A percentile compares a stretch with the other conserved stretches of the same genome.
Evolutionary conservation across 2,888 invertebrate species (phyloP).

Genomic region (Drosophila limbata): DNA sequence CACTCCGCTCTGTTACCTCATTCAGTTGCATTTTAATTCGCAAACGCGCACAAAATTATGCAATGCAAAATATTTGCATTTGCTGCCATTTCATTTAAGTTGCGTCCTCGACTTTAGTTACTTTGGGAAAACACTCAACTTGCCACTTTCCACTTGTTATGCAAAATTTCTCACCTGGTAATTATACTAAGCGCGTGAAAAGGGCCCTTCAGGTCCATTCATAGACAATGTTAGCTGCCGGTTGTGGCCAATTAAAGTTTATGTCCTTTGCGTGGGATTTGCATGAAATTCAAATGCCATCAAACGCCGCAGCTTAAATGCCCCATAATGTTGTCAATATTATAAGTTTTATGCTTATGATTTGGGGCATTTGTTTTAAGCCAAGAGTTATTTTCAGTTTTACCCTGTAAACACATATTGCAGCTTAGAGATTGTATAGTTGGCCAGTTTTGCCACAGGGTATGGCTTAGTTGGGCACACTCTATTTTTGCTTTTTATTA

Average conservation of each 20-base stretch:
- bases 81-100: conserved; percentile 61
- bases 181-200: conserved; percentile 57
- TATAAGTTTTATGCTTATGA: conserved; percentile 38
- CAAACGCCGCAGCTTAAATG: conserved; percentile 20
- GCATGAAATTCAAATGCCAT: conserved; percentile 26
- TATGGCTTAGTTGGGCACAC: neutral
- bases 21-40: conserved; percentile 55
- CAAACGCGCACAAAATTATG: conserved; percentile 63
- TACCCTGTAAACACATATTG: neutral
- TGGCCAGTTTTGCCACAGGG: neutral
- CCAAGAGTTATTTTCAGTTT: conserved; percentile 7
- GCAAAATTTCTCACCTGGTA: conserved; percentile 48
- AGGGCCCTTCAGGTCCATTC: conserved; percentile 33
- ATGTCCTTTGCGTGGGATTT: conserved; percentile 33
- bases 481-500: neutral
- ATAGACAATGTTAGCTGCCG: conserved; percentile 21
- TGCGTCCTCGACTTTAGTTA: conserved; percentile 41
- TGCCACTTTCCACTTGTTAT: conserved; percentile 18
- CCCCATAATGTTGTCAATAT: conserved; percentile 24
- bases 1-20: neutral
- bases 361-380: conserved; percentile 15
- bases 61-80: conserved; percentile 69
- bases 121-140: conserved; percentile 47
- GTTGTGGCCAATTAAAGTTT: conserved; percentile 40
- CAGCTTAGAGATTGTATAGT: neutral